A percentile compares a stretch with the other conserved stretches of the same genome.
phyloP scores from a whole-genome alignment of 2,888 invertebrate species.

The Dryobota labecula region DNA sequence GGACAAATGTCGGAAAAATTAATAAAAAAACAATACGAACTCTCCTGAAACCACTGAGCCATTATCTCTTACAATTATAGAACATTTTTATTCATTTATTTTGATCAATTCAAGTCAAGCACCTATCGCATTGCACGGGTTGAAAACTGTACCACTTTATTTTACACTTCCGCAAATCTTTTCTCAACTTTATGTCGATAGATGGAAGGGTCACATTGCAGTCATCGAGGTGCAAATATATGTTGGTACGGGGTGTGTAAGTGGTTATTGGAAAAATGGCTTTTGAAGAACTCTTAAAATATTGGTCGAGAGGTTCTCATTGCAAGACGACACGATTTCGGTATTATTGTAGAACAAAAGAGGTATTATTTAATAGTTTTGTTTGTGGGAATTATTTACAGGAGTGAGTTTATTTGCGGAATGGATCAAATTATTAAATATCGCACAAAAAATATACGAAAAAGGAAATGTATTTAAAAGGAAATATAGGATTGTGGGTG shows the following conservation, averaged over 20 bases:
- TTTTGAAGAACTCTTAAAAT: conserved; percentile 82
- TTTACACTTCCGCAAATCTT: conserved; percentile 16
- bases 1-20: conserved; percentile 69
- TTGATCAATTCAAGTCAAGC: conserved; percentile 86
- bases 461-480: not conserved
- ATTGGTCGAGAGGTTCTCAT: conserved; percentile 75
- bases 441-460: not conserved
- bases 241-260: conserved; percentile 76
- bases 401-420: conserved; percentile 44
- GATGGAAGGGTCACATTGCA: conserved; percentile 61
- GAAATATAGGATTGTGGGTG: not conserved
- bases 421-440: conserved; percentile 9
- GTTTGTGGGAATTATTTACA: conserved; percentile 69
- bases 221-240: conserved; percentile 11
- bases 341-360: conserved; percentile 77
- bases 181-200: conserved; percentile 48
- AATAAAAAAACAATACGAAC: conserved; percentile 82
- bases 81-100: conserved; percentile 83
- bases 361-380: conserved; percentile 68
- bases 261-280: conserved; percentile 86
- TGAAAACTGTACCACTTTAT: conserved; percentile 64
- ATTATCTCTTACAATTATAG: conserved; percentile 81
- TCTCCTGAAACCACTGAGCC: conserved; percentile 83
- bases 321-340: conserved; percentile 74
- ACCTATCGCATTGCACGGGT: conserved; percentile 83